Conservation (phyloP, 2,888 invertebrate species). For the Thera britannica region DNA sequence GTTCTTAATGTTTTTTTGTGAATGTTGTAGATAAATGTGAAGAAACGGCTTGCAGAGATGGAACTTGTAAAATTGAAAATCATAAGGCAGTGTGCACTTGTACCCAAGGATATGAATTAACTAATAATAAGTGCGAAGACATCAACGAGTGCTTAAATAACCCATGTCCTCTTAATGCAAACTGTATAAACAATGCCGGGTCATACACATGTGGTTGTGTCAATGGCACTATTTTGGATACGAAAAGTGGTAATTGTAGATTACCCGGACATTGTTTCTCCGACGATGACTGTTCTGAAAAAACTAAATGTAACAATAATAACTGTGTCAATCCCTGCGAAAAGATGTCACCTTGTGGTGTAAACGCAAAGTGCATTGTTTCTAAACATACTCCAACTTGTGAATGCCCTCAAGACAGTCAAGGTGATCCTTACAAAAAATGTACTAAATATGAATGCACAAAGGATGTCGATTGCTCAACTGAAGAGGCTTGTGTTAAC, state of each 20-base stretch:
- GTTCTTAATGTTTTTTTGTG: background rate
- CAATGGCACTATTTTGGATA: slow-evolving; percentile 92
- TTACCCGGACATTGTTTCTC: slow-evolving; percentile 93
- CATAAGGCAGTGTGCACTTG: slow-evolving; percentile 91
- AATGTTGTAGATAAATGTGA: slow-evolving; percentile 90
- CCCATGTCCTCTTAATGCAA: slow-evolving; percentile 92
- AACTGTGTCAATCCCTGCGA: slow-evolving; percentile 92
- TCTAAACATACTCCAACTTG: slow-evolving; percentile 89
- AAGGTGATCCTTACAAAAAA: slow-evolving; percentile 89
- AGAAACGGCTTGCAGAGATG: slow-evolving; percentile 90
- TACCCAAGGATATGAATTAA: slow-evolving; percentile 88
- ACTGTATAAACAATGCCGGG: slow-evolving; percentile 91
- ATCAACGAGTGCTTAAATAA: slow-evolving; percentile 91
- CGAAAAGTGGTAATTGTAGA: slow-evolving; percentile 88
- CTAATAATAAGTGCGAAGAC: slow-evolving; percentile 89
- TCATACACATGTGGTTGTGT: slow-evolving; percentile 91
- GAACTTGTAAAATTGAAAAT: slow-evolving; percentile 89
- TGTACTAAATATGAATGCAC: slow-evolving; percentile 91
- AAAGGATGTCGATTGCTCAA: slow-evolving; percentile 90
- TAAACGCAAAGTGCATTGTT: slow-evolving; percentile 90
- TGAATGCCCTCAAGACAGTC: slow-evolving; percentile 89
- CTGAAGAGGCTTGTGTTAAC: slow-evolving; percentile 90
- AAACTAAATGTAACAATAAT: slow-evolving; percentile 90
- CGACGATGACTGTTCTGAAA: slow-evolving; percentile 91
- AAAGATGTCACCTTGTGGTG: slow-evolving; percentile 87